Percentiles rank a stretch among this genome's conserved stretches.
Evolutionary conservation across 23 tunicate genomes (phyloP).

Genomic region (Diplosoma virens): DNA sequence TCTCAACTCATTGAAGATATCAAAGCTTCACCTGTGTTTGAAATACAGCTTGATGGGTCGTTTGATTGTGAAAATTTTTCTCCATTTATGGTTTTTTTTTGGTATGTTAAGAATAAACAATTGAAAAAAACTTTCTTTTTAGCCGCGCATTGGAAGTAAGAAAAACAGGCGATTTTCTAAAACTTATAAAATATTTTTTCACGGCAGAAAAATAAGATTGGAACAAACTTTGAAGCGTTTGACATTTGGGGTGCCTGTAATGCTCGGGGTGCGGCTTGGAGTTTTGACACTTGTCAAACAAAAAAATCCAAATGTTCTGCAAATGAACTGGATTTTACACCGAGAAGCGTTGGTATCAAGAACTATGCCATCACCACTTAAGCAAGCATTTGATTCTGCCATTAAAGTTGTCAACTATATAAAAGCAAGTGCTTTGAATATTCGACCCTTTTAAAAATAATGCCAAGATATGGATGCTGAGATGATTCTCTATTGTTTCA

Average conservation of each 20-base stretch:
- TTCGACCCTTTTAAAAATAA: neutral
- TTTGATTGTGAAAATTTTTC: conserved; percentile 1
- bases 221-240: too few species aligned
- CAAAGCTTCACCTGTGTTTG: too few species aligned
- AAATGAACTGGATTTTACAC: neutral
- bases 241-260: neutral
- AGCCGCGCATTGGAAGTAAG: conserved; percentile 35
- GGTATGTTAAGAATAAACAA: conserved; percentile 15
- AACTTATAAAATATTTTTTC: too few species aligned
- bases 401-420: conserved; percentile 14
- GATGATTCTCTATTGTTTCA: neutral
- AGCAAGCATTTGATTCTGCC: neutral
- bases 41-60: too few species aligned
- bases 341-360: conserved; percentile 18
- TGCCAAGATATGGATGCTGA: conserved; percentile 1
- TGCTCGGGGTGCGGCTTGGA: neutral
- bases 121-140: conserved; percentile 11
- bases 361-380: neutral
- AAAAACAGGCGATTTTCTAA: conserved; percentile 15
- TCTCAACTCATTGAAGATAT: too few species aligned
- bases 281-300: conserved; percentile 2
- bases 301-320: neutral
- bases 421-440: neutral
- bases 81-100: conserved; percentile 13
- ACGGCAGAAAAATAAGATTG: too few species aligned